These are phyloP conservation scores for Saccostrea echinata DNA, from an alignment of 1,140 invertebrate genomes.

Conservation along the genomic window DNA sequence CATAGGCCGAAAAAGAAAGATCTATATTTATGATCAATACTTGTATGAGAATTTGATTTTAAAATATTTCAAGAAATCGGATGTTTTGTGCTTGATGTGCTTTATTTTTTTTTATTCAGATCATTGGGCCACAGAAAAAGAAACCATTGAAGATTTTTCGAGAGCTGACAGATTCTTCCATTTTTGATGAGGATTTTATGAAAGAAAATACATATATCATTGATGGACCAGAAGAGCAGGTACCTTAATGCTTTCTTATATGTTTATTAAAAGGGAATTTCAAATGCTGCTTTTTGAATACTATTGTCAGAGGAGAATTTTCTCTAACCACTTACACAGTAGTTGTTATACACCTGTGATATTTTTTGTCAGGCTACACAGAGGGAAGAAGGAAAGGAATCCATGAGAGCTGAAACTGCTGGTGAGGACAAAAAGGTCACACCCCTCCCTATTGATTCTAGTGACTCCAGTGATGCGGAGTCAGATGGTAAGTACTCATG, in stretches of 20 bases:
- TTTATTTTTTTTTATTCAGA: slow-evolving; percentile 50
- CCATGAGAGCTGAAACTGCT: background rate
- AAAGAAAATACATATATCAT: slow-evolving; percentile 12
- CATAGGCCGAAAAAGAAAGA: too few species aligned
- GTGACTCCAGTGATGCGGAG: slow-evolving; percentile 68
- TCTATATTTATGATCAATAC: too few species aligned
- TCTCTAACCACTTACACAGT: background rate
- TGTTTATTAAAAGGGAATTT: background rate
- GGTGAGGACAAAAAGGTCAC: slow-evolving; percentile 32
- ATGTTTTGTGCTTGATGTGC: background rate
- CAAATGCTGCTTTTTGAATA: background rate
- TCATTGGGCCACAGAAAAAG: slow-evolving; percentile 68
- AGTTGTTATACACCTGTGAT: background rate
- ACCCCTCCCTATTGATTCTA: slow-evolving; percentile 51
- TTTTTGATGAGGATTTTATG: slow-evolving; percentile 56
- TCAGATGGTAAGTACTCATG: slow-evolving; percentile 56
- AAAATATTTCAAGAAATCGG: too few species aligned
- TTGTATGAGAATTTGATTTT: too few species aligned
- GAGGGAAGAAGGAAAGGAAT: slow-evolving; percentile 33
- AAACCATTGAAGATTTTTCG: slow-evolving; percentile 68
- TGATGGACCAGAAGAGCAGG: slow-evolving; percentile 27
- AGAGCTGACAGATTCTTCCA: slow-evolving; percentile 54
- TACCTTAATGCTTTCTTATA: background rate
- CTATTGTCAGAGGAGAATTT: background rate
- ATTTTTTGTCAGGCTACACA: slow-evolving; percentile 11